Base-by-base conservation (phyloP, 2,113 vertebrate species). In the Propithecus coquereli region DNA sequence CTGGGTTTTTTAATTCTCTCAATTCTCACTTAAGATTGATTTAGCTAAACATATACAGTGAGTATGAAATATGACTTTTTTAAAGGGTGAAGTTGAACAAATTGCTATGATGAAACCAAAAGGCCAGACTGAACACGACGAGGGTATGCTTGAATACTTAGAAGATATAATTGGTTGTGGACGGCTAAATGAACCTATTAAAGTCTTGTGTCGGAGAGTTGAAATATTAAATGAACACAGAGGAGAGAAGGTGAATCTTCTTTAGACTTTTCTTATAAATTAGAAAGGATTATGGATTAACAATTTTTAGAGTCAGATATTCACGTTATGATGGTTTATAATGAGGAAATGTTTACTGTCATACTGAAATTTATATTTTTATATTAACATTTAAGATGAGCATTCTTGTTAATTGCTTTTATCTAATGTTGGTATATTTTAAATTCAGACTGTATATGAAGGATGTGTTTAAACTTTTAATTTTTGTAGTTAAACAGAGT, bases 101-200 rank as follows among this genome's bases (percentile, higher is more conserved):
- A 99, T 99, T 22, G 98, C 99, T 43, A 99, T 99, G 99, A 99
- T 99, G 99, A 99, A 99, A 97, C 99, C 99, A 17, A 99, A 99
- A 98, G 99, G 99, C 70, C 99, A 99, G 98, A 99, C 99, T 0
- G 99, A 99, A 95, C 99, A 99, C 5, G 99, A 99, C 1, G 99
- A 99, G 96, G 99, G 99, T 25, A 99, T 99, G 99, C 98, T 99
- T 87, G 99, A 99, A 68, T 99, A 99, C 90, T 98, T 99, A 94
- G 99, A 99, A 98, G 99, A 99, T 95, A 98, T 99, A 40, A 99
- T 99, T 77, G 99, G 99, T 61, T 99, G 99, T 11, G 99, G 98
- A 5, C 99, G 99, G 8, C 99, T 99, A n/a, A 99, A 99, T 98
- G 98, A 99, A 84, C 99, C 99, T 43, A 99, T 99, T 97, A 98